Evolutionary conservation across 2,797 vertebrate species (phyloP), one percentile per base, ranked within the genome.

Genomic region (Alosa sapidissima): DNA sequence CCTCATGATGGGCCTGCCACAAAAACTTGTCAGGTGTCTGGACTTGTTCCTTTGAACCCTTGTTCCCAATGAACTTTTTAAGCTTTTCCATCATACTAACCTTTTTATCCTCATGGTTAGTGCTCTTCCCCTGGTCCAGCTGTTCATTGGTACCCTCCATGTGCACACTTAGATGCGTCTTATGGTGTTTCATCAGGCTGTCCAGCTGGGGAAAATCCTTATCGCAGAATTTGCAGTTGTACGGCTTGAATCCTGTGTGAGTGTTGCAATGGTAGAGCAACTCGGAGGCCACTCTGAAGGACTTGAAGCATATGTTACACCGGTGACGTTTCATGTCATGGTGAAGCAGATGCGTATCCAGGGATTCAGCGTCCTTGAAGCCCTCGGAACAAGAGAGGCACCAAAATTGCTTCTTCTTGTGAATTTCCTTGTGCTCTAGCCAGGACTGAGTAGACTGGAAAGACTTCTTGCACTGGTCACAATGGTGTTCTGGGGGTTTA

Each of bases 401-500:
- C 88, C 88, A 87, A 62, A 81, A 87, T 0, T 91, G 91, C 21
- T 85, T 92, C 54, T 83, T 84, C 81, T 88, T 88, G 65, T 95
- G 93, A 4, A 91, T 24, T 0, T 92, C 84, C 2, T 84, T 0
- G 21, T 95, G 95, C 81, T 14, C 28, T 45, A 83, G 14, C 91
- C 91, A 94, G 0, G 83, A 81, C 0, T 62, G 84, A 0, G 3
- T 0, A 19, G 88, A 89, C 0, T 3, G 24, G 58, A 95, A 94
- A 9, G 10, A 33, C 88, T 89, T 92, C 89, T 91, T 88, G 72
- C 94, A 95, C 82, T 87, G 87, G 10, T 92, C 89, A 72, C 93
- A 95, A 52, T 81, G 90, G 41, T 33, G 82, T 49, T 41, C 10
- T 14, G 28, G 2, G 1, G 83, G 1, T n/a, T 78, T 45, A 6